A percentile compares a stretch with the other conserved stretches of the same genome.
Conservation (phyloP, 1,140 invertebrate species). For the Pectinophora gossypiella region DNA sequence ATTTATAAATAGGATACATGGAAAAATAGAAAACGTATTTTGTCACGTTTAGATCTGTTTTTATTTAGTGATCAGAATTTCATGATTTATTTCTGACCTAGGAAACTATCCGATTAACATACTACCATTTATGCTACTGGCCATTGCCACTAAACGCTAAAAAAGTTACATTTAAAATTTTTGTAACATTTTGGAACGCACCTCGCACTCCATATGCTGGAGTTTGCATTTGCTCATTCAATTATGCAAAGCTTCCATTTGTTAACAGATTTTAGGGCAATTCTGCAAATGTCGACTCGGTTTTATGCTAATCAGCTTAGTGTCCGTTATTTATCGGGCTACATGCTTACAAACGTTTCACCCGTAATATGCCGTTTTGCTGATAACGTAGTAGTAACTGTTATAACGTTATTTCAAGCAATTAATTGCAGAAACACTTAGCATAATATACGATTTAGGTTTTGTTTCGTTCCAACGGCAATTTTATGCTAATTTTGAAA, state of each 20-base stretch:
- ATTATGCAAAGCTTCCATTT: conserved; percentile 33
- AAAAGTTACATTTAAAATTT: no score
- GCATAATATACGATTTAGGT: conserved; percentile 10
- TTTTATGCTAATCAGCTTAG: conserved; percentile 68
- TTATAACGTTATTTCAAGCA: conserved; percentile 33
- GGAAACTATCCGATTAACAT: no score
- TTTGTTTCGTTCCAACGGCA: not conserved
- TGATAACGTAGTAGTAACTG: conserved; percentile 37
- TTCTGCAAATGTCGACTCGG: conserved; percentile 57
- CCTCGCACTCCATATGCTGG: not conserved
- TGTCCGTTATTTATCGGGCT: conserved; percentile 59
- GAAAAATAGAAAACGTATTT: no score
- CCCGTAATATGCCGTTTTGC: conserved; percentile 16
- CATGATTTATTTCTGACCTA: no score
- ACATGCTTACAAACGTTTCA: conserved; percentile 48
- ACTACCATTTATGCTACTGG: no score
- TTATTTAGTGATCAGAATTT: no score
- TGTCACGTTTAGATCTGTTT: no score
- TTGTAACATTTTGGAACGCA: no score
- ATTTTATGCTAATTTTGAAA: not conserved
- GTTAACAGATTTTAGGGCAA: conserved; percentile 71
- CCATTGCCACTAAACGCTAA: no score
- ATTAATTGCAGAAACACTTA: conserved; percentile 60
- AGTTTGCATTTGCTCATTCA: conserved; percentile 1
- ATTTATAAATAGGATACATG: no score